Evolutionary conservation across 1,140 invertebrate genomes (phyloP).

Genomic region (Conus ventricosus): DNA sequence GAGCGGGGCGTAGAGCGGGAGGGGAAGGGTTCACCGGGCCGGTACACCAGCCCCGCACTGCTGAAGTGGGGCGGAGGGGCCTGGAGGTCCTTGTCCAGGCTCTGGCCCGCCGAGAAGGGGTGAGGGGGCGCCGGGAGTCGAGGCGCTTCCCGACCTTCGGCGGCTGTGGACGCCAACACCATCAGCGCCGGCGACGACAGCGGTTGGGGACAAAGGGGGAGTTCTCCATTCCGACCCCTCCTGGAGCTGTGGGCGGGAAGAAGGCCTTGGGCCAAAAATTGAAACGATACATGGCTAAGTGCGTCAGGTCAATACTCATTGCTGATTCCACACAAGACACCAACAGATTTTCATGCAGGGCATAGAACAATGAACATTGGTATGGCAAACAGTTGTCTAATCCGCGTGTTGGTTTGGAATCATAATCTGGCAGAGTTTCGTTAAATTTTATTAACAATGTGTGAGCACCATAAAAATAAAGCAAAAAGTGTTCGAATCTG

Average conservation of each 20-base stretch:
- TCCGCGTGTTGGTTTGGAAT: too few relatives aligned
- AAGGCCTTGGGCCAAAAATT: slow-evolving; percentile 73
- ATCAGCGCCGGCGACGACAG: slow-evolving; percentile 86
- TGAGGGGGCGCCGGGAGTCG: slow-evolving; percentile 56
- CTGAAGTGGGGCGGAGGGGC: slow-evolving; percentile 53
- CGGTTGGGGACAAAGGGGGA: slow-evolving; percentile 82
- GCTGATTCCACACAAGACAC: neutral
- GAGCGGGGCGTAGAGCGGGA: slow-evolving; percentile 67
- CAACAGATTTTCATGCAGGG: neutral
- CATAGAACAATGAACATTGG: too few relatives aligned
- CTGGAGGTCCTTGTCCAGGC: slow-evolving; percentile 61
- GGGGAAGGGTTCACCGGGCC: slow-evolving; percentile 66
- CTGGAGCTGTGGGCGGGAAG: slow-evolving; percentile 63
- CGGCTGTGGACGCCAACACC: slow-evolving; percentile 84
- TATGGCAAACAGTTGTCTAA: too few relatives aligned
- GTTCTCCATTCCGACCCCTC: slow-evolving; percentile 79
- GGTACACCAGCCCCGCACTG: slow-evolving; percentile 64
- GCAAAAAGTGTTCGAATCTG: too few relatives aligned
- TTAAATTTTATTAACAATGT: neutral
- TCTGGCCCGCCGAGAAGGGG: slow-evolving; percentile 55
- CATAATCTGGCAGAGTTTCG: neutral
- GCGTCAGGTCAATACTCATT: slow-evolving; percentile 53
- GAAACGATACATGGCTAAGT: slow-evolving; percentile 71
- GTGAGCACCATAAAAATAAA: too few relatives aligned
- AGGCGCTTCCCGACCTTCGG: slow-evolving; percentile 80